Conservation (phyloP, 2,113 vertebrate species). For the Peromyscus polionotus region DNA sequence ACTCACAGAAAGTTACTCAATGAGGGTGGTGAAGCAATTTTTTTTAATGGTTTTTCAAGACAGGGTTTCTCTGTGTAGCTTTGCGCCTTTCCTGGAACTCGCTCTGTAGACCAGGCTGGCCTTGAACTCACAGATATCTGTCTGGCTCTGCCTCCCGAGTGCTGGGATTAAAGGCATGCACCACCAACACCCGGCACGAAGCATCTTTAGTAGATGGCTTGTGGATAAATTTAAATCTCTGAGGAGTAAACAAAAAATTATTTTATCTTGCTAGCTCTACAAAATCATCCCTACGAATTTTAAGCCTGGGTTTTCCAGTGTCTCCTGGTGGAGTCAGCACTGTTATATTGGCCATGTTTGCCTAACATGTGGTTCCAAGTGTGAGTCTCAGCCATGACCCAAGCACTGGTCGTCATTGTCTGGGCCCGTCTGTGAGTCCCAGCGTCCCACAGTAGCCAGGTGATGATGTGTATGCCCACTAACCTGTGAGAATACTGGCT, state of each 20-base stretch:
- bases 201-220: background rate
- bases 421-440: background rate
- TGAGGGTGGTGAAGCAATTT: background rate
- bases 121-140: too few relatives aligned
- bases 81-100: too few relatives aligned
- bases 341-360: background rate
- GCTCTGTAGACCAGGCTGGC: too few relatives aligned
- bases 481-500: slow-evolving; percentile 31
- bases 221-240: background rate
- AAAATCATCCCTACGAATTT: slow-evolving; percentile 6
- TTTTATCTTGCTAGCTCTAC: background rate
- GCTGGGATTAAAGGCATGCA: too few relatives aligned
- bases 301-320: background rate
- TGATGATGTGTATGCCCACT: background rate
- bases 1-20: background rate
- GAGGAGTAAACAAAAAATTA: background rate
- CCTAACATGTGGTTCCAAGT: background rate
- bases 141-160: too few relatives aligned
- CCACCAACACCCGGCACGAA: background rate
- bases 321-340: background rate
- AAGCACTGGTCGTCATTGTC: background rate
- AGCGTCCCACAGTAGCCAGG: background rate
- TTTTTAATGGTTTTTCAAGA: background rate
- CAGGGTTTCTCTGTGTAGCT: too few relatives aligned
- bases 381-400: background rate